A percentile compares a stretch with the other conserved stretches of the same genome.
Conservation (phyloP, 2,113 vertebrate species). For the Sturnus vulgaris region DNA sequence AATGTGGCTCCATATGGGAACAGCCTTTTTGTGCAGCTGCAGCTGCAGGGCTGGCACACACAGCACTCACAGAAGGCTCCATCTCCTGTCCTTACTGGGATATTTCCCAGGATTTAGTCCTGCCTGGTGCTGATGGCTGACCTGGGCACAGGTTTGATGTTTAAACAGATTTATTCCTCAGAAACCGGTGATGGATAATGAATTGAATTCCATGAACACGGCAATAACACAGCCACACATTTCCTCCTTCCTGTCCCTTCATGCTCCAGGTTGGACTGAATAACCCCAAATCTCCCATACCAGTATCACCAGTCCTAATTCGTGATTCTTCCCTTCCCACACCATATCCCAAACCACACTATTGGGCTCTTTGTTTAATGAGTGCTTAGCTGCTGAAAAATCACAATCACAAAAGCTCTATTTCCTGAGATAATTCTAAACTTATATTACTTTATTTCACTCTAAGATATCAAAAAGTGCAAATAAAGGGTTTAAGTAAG, state of each 20-base stretch:
- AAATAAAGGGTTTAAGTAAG: not conserved
- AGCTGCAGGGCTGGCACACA: not conserved
- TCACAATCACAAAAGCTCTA: not conserved
- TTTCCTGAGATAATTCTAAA: not conserved
- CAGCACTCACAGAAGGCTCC: not conserved
- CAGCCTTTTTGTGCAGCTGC: not conserved
- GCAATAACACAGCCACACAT: not conserved
- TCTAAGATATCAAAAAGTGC: not conserved
- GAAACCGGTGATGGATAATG: not conserved
- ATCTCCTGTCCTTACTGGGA: not conserved
- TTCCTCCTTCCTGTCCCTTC: not conserved
- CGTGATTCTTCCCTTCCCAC: not conserved
- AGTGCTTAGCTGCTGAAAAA: not conserved
- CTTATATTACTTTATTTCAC: not conserved
- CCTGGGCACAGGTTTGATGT: not conserved
- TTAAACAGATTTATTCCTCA: not conserved
- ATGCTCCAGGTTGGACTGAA: not conserved
- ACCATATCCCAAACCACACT: accelerated
- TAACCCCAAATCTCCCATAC: not conserved
- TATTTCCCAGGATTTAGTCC: not conserved
- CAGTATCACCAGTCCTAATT: not conserved
- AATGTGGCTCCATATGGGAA: not conserved
- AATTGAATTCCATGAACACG: not conserved
- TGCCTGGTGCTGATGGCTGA: not conserved
- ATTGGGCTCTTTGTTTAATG: accelerated